phyloP scores from a whole-genome alignment of 2,797 vertebrate species.

The Lithobates sylvaticus region DNA sequence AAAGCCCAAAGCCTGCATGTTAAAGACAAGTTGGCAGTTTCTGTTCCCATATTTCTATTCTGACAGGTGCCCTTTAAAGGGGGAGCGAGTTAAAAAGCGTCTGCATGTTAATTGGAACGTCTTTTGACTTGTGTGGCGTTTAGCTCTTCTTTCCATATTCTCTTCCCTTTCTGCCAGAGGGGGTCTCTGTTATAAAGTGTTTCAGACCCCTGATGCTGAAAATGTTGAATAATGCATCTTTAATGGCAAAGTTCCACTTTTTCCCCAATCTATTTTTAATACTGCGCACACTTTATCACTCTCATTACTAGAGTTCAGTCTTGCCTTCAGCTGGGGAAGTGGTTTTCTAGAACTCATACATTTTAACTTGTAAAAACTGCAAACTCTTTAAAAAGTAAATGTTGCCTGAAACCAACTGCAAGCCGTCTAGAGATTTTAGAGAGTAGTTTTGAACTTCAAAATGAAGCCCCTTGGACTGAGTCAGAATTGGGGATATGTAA shows the following conservation, averaged over 20 bases:
- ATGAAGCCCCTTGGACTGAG: too few relatives aligned
- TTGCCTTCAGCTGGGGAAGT: not conserved
- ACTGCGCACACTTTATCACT: not conserved
- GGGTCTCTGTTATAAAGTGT: constrained; percentile 9
- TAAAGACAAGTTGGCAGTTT: too few relatives aligned
- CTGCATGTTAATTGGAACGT: too few relatives aligned
- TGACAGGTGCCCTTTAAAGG: too few relatives aligned
- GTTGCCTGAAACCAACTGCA: not conserved
- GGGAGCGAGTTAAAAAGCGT: too few relatives aligned
- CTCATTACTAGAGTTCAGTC: not conserved
- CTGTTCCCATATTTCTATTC: too few relatives aligned
- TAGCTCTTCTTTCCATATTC: not conserved
- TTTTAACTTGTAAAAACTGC: not conserved
- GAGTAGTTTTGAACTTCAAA: too few relatives aligned
- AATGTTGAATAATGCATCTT: constrained; percentile 17
- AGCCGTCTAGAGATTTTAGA: too few relatives aligned
- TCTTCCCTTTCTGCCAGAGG: not conserved
- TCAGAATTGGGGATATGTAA: too few relatives aligned
- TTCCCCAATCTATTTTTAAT: constrained; percentile 23
- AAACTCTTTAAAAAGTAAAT: not conserved
- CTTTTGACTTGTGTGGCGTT: too few relatives aligned
- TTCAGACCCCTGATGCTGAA: not conserved
- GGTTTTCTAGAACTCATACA: not conserved
- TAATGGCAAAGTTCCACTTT: not conserved
- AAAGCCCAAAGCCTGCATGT: too few relatives aligned